Conservation (phyloP, 2,888 invertebrate species). For the Laspeyria flexula region DNA sequence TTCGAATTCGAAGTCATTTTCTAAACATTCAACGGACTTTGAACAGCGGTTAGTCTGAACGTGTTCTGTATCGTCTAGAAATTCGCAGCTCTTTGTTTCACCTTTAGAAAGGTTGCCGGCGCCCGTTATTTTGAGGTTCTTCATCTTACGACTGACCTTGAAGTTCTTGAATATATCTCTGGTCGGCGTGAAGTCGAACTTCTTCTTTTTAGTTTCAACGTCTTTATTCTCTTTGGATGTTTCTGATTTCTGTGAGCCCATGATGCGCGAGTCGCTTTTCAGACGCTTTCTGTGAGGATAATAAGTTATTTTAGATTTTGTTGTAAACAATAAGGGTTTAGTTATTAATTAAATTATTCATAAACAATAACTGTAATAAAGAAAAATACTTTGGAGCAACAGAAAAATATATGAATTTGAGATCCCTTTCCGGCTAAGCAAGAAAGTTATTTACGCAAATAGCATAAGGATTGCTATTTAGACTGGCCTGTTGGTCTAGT, state of each 20-base stretch:
- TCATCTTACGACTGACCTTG: constrained; percentile 76
- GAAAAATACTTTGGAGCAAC: too few species aligned
- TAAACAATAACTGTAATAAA: too few species aligned
- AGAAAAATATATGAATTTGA: too few species aligned
- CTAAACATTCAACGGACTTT: constrained; percentile 76
- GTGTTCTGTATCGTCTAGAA: constrained; percentile 69
- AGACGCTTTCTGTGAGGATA: constrained; percentile 69
- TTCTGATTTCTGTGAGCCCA: constrained; percentile 70
- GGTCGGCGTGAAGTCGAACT: constrained; percentile 80
- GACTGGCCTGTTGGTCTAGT: too few species aligned
- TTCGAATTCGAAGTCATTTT: constrained; percentile 62
- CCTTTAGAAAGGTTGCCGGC: constrained; percentile 61
- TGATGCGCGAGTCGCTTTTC: constrained; percentile 79
- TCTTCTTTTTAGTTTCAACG: constrained; percentile 78
- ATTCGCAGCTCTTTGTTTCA: constrained; percentile 81
- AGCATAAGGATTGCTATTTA: too few species aligned
- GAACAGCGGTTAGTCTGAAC: constrained; percentile 67
- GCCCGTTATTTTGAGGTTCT: constrained; percentile 64
- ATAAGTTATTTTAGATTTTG: neutral
- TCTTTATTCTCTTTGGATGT: constrained; percentile 70
- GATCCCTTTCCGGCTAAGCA: too few species aligned
- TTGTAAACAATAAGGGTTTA: neutral
- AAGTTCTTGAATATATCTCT: constrained; percentile 80
- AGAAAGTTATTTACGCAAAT: too few species aligned
- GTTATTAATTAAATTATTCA: too few species aligned